Conservation (phyloP, 2,113 vertebrate genomes). For the Pavo muticus region DNA sequence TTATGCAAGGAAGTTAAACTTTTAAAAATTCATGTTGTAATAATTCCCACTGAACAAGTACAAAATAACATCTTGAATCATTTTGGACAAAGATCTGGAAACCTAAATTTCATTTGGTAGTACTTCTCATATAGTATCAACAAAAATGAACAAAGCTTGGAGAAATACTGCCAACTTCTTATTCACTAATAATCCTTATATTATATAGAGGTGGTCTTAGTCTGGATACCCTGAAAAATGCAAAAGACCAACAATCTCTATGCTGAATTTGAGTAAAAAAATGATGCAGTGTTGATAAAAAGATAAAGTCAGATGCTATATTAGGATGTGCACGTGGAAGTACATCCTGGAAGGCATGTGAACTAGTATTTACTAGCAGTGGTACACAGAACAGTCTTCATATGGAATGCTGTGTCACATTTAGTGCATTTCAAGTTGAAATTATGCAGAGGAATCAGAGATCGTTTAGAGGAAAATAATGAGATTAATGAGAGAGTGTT, state of each 20-base stretch:
- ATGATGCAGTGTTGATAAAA: neutral
- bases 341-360: neutral
- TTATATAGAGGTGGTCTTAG: neutral
- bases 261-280: neutral
- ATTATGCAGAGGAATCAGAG: neutral
- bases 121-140: neutral
- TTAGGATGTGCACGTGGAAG: fast-evolving
- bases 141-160: neutral
- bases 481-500: neutral
- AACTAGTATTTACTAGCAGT: neutral
- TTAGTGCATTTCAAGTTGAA: neutral
- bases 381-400: neutral
- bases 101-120: neutral
- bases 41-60: neutral
- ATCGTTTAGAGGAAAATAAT: neutral
- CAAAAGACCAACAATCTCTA: neutral
- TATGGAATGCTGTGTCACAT: neutral
- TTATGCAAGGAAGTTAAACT: neutral
- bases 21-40: neutral
- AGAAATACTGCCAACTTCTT: neutral
- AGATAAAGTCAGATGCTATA: neutral
- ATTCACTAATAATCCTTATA: neutral
- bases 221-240: neutral
- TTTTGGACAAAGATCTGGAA: neutral
- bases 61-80: neutral